These are phyloP conservation scores for Falco biarmicus DNA, from an alignment of 2,797 vertebrate genomes.

Conservation along the genomic window DNA sequence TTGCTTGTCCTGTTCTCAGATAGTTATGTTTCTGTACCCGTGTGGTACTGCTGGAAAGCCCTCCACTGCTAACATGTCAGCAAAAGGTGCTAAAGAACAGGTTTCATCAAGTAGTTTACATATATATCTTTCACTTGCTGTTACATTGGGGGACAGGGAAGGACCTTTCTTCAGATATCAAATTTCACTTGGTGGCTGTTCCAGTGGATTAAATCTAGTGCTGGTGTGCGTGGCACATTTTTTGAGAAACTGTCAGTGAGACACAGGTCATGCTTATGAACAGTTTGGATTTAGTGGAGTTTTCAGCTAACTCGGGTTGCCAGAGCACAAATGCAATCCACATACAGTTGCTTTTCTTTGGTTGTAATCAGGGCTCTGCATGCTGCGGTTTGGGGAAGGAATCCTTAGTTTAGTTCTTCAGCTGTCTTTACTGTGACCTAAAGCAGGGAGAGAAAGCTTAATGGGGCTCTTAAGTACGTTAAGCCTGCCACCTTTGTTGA, in stretches of 20 bases:
- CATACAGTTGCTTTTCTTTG: background rate
- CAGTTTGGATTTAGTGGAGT: background rate
- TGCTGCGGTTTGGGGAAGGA: background rate
- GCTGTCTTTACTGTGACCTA: background rate
- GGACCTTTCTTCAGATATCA: background rate
- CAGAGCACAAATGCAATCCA: background rate
- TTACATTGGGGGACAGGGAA: background rate
- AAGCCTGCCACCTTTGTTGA: background rate
- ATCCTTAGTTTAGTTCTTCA: background rate
- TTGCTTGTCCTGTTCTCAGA: background rate
- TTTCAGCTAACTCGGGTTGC: background rate
- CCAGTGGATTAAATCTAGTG: background rate
- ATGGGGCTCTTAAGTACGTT: background rate
- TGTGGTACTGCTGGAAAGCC: background rate
- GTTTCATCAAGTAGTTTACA: background rate
- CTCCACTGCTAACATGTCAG: background rate
- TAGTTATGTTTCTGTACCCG: background rate
- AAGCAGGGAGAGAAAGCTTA: background rate
- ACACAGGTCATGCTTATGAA: background rate
- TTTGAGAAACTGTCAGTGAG: background rate
- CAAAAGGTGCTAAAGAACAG: background rate
- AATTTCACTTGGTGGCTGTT: background rate
- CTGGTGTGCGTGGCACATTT: background rate
- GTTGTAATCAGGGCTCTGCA: background rate
- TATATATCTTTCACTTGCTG: background rate